Evolutionary conservation across 1,140 invertebrate species (phyloP).

Genomic region (Drosophila nigrodunni): DNA sequence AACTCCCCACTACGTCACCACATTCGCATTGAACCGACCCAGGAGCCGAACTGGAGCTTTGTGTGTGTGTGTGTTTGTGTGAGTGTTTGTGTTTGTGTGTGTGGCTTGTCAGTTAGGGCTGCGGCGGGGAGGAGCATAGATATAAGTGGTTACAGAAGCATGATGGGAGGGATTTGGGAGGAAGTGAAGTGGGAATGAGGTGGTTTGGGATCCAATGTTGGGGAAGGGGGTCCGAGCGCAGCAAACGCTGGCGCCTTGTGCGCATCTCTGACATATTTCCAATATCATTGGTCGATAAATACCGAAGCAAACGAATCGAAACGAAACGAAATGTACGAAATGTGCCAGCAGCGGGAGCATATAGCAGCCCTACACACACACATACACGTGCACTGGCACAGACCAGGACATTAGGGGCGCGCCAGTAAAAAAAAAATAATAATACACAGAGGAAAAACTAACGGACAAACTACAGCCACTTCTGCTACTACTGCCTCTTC

Average conservation of each 20-base stretch:
- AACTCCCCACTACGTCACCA: conserved; percentile 2
- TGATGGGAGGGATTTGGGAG: neutral
- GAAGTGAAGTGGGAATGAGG: neutral
- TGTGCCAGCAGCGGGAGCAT: conserved; percentile 15
- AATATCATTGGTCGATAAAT: conserved; percentile 85
- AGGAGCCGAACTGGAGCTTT: conserved; percentile 41
- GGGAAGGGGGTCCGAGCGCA: conserved; percentile 54
- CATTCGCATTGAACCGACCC: conserved; percentile 13
- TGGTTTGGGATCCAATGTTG: neutral
- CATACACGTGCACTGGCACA: conserved; percentile 37
- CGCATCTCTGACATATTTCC: conserved; percentile 84
- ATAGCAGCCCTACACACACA: conserved; percentile 53
- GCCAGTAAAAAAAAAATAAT: conserved; percentile 35
- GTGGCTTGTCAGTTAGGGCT: conserved; percentile 23
- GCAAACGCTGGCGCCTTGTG: conserved; percentile 73
- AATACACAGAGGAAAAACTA: conserved; percentile 21
- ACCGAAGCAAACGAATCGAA: conserved; percentile 77
- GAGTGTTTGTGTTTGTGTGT: neutral
- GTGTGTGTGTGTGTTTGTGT: neutral
- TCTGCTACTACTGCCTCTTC: neutral
- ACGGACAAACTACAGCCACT: conserved; percentile 12
- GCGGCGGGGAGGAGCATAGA: neutral
- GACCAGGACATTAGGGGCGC: conserved; percentile 49
- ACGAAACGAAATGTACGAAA: conserved; percentile 81
- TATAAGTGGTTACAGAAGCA: neutral